Base-by-base conservation (phyloP, 2,888 invertebrate genomes). In the Philopedon plagiatum region DNA sequence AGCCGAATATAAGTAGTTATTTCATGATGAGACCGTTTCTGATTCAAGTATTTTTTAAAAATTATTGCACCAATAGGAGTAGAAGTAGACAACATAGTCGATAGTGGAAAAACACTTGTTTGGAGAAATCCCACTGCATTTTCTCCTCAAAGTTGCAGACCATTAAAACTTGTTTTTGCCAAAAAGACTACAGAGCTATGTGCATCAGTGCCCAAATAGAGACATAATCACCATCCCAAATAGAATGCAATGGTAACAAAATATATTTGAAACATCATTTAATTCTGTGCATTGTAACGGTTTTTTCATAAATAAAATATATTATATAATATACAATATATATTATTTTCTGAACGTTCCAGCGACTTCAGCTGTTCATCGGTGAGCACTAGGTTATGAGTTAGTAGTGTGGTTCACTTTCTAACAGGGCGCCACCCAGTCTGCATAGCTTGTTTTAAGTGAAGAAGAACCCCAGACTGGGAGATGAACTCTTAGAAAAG, bases 11-110 rank as follows among this genome's bases (percentile, higher is more conserved):
- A 34, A 34, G 11, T 23, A 21, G 51, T 13, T 51, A 13, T 51
- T 21, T 11, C 23, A 19, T 5, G 7, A 51, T 49, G 2, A 21
- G 9, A 23, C 51, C 5, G 13, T 13, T 23, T 51, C 51, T 7
- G 51, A 4, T 21, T 18, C 23, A 13, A 51, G 51, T 9, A 51
- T 51, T 51, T 51, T 51, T 26, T 51, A 5, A 51, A 21, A 51
- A 13, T 23, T 13, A 23, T 51, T 51, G 21, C 19, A 9, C 19
- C 23, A 51, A 18, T 51, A 23, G 3, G 4, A 21, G 11, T 51
- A 11, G 23, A 49, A n/a, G 19, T 49, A 21, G 13, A 26, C 8
- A 51, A 51, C 11, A 13, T 9, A 5, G 51, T 15, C 21, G 5
- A n/a, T 23, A 51, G 21, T 23, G 23, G 11, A 5, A 13, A 34